Evolutionary conservation across 2,797 vertebrate species (phyloP).

Genomic region (Lutjanus argentimaculatus): DNA sequence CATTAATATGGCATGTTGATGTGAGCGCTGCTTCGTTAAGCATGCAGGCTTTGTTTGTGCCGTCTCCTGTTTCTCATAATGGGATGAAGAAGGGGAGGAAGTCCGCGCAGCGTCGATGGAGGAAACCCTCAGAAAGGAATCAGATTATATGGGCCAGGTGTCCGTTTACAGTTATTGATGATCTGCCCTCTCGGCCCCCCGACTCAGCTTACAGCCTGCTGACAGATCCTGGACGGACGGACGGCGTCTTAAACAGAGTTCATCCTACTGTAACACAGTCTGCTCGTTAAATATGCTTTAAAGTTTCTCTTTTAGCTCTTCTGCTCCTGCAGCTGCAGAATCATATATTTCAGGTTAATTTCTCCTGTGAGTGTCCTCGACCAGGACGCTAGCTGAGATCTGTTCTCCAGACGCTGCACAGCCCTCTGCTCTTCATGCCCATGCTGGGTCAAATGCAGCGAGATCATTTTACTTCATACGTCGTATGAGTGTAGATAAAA

Average conservation of each 20-base stretch:
- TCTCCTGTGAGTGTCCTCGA: too few species aligned
- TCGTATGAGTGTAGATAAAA: too few species aligned
- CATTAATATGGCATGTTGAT: slow-evolving; percentile 33
- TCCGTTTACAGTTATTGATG: slow-evolving; percentile 63
- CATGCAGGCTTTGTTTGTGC: slow-evolving; percentile 47
- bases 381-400: too few species aligned
- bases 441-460: too few species aligned
- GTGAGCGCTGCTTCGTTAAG: slow-evolving; percentile 43
- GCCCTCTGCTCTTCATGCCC: too few species aligned
- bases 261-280: not conserved
- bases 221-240: not conserved
- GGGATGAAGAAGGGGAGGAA: slow-evolving; percentile 48
- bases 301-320: not conserved
- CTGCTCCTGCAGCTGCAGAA: not conserved
- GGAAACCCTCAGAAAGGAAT: slow-evolving; percentile 58
- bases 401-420: too few species aligned
- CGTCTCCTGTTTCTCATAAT: slow-evolving; percentile 67
- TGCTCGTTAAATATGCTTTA: not conserved
- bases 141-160: slow-evolving; percentile 64
- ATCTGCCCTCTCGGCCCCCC: slow-evolving; percentile 8
- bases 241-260: not conserved
- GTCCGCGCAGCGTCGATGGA: slow-evolving; percentile 17
- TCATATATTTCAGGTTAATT: too few species aligned
- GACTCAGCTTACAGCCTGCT: slow-evolving; percentile 46
- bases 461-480: too few species aligned